Evolutionary conservation across 1,140 invertebrate genomes (phyloP), one percentile per base, ranked within the genome.

Genomic region (Plodia interpunctella): DNA sequence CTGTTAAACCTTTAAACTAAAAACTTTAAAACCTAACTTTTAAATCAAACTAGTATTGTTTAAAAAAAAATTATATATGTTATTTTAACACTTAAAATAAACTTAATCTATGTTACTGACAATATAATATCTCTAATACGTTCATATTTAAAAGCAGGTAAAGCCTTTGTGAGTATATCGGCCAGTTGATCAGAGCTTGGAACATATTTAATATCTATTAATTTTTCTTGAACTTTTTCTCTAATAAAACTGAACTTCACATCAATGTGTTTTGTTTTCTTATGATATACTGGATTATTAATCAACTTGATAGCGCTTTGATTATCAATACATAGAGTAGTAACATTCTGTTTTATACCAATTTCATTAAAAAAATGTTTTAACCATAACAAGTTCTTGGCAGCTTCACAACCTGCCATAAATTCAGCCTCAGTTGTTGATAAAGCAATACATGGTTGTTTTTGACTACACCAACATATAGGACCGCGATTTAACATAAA

Each of bases 381-480:
- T 11, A 83, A 55, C 74, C 75, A 82, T 15, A 80, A 52, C 15
- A 71, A 44, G 53, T 84, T 70, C 62, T 80, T 80, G 9, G 68
- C 55, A n/a, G 64, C 70, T 58, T 74, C 71, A 68, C 67, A 64
- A 9, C 66, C 69, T 35, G 79, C 73, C 5, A 83, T 44, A 68
- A 70, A 79, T 59, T 91, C 88, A n/a, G 87, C 76, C 66, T 91
- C 87, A 8, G 79, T 88, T 13, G 86, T 85, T 5, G 78, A 81
- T 8, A 76, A 55, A 15, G 76, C 70, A 28, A 75, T 62, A 53
- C 30, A 77, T 8, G 59, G 56, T 66, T 91, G 88, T 64, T 74
- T 80, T 49, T 74, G 70, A 49, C 61, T 78, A 20, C 53, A 63
- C 87, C 87, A 90, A 11, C 72, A 57, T 15, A 90, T 57, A 19